A percentile compares a stretch with the other conserved stretches of the same genome.
Conservation (phyloP, 2,888 invertebrate species). For the Pinctada fucata region DNA sequence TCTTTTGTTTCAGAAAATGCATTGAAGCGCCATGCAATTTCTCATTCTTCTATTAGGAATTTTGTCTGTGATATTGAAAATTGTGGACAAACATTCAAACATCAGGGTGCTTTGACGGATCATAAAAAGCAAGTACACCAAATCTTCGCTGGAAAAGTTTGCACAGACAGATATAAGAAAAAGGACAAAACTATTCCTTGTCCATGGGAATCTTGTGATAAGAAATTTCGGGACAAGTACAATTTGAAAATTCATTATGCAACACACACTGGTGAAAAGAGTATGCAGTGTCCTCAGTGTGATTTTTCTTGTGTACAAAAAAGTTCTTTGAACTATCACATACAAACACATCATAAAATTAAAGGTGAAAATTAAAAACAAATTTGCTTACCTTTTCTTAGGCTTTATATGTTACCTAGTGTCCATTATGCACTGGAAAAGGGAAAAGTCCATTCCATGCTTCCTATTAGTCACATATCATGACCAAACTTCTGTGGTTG, state of each 20-base stretch:
- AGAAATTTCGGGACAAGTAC: slow-evolving; percentile 45
- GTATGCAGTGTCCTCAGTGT: slow-evolving; percentile 43
- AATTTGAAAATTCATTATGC: slow-evolving; percentile 45
- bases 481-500: too few species aligned
- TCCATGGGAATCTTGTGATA: slow-evolving; percentile 42
- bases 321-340: slow-evolving; percentile 44
- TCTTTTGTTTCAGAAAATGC: slow-evolving; percentile 37
- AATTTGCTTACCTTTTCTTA: too few species aligned
- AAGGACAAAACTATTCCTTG: slow-evolving; percentile 35
- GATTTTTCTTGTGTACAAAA: slow-evolving; percentile 46
- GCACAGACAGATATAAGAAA: background rate
- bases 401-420: too few species aligned
- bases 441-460: too few species aligned
- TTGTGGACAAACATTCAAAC: slow-evolving; percentile 44
- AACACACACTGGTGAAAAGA: slow-evolving; percentile 42
- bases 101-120: slow-evolving; percentile 44
- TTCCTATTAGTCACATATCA: too few species aligned
- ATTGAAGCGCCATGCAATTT: slow-evolving; percentile 48
- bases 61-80: slow-evolving; percentile 38
- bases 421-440: too few species aligned
- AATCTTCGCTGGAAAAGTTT: background rate
- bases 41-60: slow-evolving; percentile 39
- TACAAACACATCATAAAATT: slow-evolving; percentile 39
- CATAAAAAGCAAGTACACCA: slow-evolving; percentile 46
- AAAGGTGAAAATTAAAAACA: too few species aligned